A percentile compares a stretch with the other conserved stretches of the same genome.
Evolutionary conservation across 2,888 invertebrate genomes (phyloP).

Genomic region (Petrophora chlorosata): DNA sequence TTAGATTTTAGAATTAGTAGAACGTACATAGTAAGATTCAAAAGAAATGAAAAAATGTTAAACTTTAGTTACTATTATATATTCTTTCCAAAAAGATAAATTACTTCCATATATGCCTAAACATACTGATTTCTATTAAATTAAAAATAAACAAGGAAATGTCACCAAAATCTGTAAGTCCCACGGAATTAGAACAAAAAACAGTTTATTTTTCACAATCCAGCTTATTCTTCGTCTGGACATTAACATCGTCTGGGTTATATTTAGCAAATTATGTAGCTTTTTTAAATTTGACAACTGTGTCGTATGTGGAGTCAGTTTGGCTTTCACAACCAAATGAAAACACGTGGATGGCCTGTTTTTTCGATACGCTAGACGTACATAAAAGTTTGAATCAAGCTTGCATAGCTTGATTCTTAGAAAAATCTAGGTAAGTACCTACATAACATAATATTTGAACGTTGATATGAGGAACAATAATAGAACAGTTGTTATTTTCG

Average conservation of each 20-base stretch:
- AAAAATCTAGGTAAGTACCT: no score
- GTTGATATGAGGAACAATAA: no score
- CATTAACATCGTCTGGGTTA: conserved; percentile 13
- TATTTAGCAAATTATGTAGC: conserved; percentile 16
- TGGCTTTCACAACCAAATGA: background rate
- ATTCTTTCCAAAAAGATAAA: background rate
- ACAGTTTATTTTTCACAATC: conserved; percentile 14
- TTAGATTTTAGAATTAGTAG: no score
- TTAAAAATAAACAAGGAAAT: conserved; percentile 18
- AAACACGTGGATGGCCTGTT: no score
- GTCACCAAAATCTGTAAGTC: conserved; percentile 14
- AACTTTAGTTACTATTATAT: background rate
- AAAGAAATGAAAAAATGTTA: no score
- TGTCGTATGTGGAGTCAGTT: background rate
- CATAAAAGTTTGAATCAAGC: no score
- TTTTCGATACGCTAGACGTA: no score
- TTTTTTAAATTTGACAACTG: conserved; percentile 4
- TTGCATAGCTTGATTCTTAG: no score
- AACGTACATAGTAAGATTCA: no score
- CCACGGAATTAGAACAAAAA: no score
- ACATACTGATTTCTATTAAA: background rate
- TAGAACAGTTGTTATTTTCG: no score
- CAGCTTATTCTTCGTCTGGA: conserved; percentile 11
- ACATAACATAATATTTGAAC: no score
- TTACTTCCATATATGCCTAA: background rate